Evolutionary conservation across 1,140 invertebrate species (phyloP).

Genomic region (Philaenus spumarius): DNA sequence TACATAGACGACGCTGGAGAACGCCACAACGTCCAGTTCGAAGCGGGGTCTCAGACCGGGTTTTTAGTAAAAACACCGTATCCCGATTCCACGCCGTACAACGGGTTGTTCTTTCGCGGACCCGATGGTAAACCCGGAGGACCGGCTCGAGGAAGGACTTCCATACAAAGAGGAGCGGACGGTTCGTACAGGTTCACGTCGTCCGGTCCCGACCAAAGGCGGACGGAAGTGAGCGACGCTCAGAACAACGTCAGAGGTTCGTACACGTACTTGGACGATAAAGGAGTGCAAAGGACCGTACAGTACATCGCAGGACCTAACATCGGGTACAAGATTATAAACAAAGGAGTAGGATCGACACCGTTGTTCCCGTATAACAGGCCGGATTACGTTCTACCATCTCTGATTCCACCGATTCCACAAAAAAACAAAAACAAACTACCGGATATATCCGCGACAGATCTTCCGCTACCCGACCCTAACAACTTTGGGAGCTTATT

Average conservation of each 20-base stretch:
- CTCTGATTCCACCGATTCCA: not conserved
- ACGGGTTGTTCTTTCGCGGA: slow-evolving; percentile 45
- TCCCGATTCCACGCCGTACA: slow-evolving; percentile 47
- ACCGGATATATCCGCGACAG: not conserved
- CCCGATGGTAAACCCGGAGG: slow-evolving; percentile 36
- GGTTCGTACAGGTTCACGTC: slow-evolving; percentile 61
- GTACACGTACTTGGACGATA: slow-evolving; percentile 66
- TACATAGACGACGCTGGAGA: slow-evolving; percentile 64
- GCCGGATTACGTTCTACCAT: slow-evolving; percentile 14
- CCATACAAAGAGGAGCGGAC: slow-evolving; percentile 51
- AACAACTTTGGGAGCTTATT: not conserved
- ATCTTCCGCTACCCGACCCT: no score
- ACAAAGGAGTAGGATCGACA: slow-evolving; percentile 48
- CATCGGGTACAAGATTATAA: slow-evolving; percentile 63
- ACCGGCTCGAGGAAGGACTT: slow-evolving; percentile 48
- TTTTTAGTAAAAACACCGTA: slow-evolving; percentile 62
- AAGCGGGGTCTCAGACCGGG: slow-evolving; percentile 60
- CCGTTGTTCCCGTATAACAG: slow-evolving; percentile 12
- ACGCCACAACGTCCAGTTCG: slow-evolving; percentile 60
- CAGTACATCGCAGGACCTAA: slow-evolving; percentile 67
- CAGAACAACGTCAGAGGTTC: slow-evolving; percentile 60
- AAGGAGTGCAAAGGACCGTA: slow-evolving; percentile 60
- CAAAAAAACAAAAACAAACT: not conserved
- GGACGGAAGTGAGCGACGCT: slow-evolving; percentile 60
- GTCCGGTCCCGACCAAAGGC: slow-evolving; percentile 59